A percentile compares a stretch with the other conserved stretches of the same genome.
Conservation (phyloP, 2,797 vertebrate species). For the Mastacembelus armatus region DNA sequence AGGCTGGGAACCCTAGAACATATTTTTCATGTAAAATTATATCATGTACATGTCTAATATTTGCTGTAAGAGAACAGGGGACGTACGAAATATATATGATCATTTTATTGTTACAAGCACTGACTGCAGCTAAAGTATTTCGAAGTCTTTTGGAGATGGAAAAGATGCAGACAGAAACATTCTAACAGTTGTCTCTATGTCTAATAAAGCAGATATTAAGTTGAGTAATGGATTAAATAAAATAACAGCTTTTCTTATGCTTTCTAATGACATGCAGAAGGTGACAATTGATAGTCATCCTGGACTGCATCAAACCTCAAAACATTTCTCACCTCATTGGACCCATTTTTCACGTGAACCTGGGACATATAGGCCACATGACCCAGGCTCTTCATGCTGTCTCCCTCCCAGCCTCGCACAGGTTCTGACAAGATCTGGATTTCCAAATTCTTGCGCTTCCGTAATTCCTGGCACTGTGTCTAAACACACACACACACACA, state of each 20-base stretch:
- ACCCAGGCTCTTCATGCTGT: conserved; percentile 93
- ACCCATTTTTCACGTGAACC: conserved; percentile 89
- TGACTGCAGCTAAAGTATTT: neutral
- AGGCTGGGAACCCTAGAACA: neutral
- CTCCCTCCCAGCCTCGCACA: conserved; percentile 96
- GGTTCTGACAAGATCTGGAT: conserved; percentile 96
- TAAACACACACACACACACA: conserved; percentile 57
- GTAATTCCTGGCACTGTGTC: conserved; percentile 93
- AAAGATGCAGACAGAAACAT: neutral
- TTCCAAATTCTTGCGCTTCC: conserved; percentile 95
- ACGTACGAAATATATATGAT: neutral
- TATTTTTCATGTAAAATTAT: neutral
- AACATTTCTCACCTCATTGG: conserved; percentile 88
- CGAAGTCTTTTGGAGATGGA: neutral
- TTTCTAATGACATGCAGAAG: neutral
- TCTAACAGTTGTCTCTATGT: neutral
- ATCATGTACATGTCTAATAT: neutral
- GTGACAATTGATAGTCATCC: neutral
- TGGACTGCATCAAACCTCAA: neutral
- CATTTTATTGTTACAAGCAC: neutral
- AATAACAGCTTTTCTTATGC: neutral
- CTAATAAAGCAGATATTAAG: neutral
- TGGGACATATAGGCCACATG: conserved; percentile 93
- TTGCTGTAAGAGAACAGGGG: too few relatives aligned
- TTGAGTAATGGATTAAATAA: neutral